Conservation (phyloP, 2,797 vertebrate genomes). For the Synanceia verrucosa region DNA sequence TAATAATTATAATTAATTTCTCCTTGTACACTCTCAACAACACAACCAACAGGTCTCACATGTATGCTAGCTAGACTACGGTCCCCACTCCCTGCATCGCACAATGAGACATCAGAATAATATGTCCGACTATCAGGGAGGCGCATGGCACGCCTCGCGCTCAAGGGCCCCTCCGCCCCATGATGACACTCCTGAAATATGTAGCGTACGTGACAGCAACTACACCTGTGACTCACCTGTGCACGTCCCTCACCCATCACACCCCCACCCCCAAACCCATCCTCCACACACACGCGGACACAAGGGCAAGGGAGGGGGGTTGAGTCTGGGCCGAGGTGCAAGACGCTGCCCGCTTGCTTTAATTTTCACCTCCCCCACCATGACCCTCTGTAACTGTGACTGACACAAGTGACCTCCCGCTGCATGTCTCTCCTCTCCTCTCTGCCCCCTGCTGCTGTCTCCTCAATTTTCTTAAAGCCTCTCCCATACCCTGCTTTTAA, state of each 20-base stretch:
- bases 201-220: constrained; percentile 53
- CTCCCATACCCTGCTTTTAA: not conserved
- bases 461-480: constrained; percentile 11
- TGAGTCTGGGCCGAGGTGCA: constrained; percentile 78
- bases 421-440: constrained; percentile 44
- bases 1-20: not conserved
- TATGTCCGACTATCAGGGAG: constrained; percentile 65
- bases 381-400: constrained; percentile 71
- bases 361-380: constrained; percentile 87
- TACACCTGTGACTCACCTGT: constrained; percentile 78
- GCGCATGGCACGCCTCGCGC: constrained; percentile 45
- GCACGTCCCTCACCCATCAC: constrained; percentile 67
- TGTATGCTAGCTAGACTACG: constrained; percentile 1
- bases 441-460: constrained; percentile 44
- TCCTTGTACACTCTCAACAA: constrained; percentile 7
- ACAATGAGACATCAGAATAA: constrained; percentile 71
- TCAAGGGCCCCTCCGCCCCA: constrained; percentile 54
- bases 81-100: constrained; percentile 41
- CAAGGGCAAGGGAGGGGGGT: constrained; percentile 50
- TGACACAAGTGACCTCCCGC: constrained; percentile 71
- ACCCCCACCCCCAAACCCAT: constrained; percentile 42
- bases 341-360: constrained; percentile 85
- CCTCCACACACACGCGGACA: constrained; percentile 21
- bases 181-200: constrained; percentile 73
- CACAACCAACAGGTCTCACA: constrained; percentile 45